A percentile compares a stretch with the other conserved stretches of the same genome.
Evolutionary conservation across 2,113 vertebrate species (phyloP).

Genomic region (Odobenus rosmarus): DNA sequence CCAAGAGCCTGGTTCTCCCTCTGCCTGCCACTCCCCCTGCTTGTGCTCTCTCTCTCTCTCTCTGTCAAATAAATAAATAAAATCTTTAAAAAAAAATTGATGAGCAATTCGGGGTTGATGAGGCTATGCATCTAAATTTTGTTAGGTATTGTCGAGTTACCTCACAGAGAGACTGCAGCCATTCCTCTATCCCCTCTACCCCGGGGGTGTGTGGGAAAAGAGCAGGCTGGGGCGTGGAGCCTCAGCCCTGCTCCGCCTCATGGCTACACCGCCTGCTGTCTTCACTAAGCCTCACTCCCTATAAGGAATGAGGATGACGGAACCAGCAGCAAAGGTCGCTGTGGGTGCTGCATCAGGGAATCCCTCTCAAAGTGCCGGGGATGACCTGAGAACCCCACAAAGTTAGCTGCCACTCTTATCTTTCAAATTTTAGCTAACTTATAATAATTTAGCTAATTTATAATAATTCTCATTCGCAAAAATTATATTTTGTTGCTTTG

Average conservation of each 20-base stretch:
- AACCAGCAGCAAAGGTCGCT: background rate
- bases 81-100: background rate
- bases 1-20: no score
- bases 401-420: background rate
- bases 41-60: no score
- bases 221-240: no score
- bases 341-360: background rate
- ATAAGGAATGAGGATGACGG: background rate
- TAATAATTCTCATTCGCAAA: background rate
- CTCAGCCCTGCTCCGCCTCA: no score
- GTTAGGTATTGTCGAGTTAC: background rate
- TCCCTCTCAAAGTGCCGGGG: background rate
- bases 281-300: background rate
- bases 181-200: background rate
- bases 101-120: background rate
- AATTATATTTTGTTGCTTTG: background rate
- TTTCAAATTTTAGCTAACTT: background rate
- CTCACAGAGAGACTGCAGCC: background rate
- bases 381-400: background rate
- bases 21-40: no score
- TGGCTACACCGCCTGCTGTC: background rate
- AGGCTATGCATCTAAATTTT: background rate
- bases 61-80: background rate
- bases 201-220: background rate
- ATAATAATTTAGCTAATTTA: no score